Percentiles rank a stretch among this genome's conserved stretches.
phyloP scores from a whole-genome alignment of 2,113 vertebrate genomes.

The Hemicordylus capensis region DNA sequence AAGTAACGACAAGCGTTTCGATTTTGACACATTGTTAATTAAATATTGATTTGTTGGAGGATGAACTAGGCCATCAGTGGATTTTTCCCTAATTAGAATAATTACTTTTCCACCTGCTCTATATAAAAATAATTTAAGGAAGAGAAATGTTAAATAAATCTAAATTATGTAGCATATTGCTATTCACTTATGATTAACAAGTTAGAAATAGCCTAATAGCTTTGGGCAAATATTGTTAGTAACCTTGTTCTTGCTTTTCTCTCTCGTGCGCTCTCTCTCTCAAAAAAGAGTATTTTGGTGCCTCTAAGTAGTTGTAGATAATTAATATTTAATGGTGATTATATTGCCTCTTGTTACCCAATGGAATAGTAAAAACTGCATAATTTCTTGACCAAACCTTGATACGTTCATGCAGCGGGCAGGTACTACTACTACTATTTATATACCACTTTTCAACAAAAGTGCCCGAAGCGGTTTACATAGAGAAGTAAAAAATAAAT shows the following conservation, averaged over 20 bases:
- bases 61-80: slow-evolving; percentile 45
- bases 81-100: slow-evolving; percentile 71
- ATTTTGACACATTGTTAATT: slow-evolving; percentile 72
- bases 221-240: slow-evolving; percentile 51
- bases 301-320: slow-evolving; percentile 13
- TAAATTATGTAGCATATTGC: slow-evolving; percentile 61
- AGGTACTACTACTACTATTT: too few species aligned
- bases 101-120: slow-evolving; percentile 50
- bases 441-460: too few species aligned
- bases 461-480: too few species aligned
- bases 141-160: slow-evolving; percentile 52
- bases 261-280: background rate
- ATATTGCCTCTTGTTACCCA: slow-evolving; percentile 15
- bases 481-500: too few species aligned
- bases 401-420: background rate
- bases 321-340: background rate
- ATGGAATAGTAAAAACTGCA: background rate
- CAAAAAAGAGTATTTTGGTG: background rate
- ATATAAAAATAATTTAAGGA: slow-evolving; percentile 52
- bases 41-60: slow-evolving; percentile 75
- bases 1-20: slow-evolving; percentile 44
- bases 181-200: slow-evolving; percentile 63
- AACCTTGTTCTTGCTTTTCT: slow-evolving; percentile 21
- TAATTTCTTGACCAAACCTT: background rate
- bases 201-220: slow-evolving; percentile 44